Base-by-base conservation (phyloP, 2,113 vertebrate species). In the Ammospiza nelsoni region DNA sequence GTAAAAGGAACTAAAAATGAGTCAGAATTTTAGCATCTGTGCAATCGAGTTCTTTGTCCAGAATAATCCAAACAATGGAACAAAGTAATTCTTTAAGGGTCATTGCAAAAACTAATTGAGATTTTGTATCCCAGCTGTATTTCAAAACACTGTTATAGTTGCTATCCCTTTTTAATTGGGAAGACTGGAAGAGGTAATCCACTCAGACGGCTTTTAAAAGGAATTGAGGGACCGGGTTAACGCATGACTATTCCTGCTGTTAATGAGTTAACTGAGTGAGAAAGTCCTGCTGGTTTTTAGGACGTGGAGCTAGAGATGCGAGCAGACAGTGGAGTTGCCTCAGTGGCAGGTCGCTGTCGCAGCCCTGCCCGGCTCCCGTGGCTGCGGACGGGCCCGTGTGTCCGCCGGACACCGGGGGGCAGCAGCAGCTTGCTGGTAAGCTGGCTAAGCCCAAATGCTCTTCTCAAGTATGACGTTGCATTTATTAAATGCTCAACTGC, bases 321-420 rank as follows among this genome's bases (percentile, higher is more conserved):
- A 35, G 5, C 61, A 55, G 21, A 7, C 0, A 17, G 5, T 2
- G 25, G 12, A 5, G 29, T 37, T n/a, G 2, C 6, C 10, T 33
- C n/a, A 4, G 9, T 11, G 5, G 3, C 11, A 11, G 12, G 11
- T 41, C 22, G 5, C 8, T 0, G 3, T 28, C 29, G 0, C 2
- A 23, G 9, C 15, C 8, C 28, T 11, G 31, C 33, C 4, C 5
- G 2, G 12, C 51, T 5, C 9, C 41, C 6, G 3, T 0, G 3
- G 2, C 5, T 29, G 59, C 51, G 43, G 35, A 9, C 4, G 21
- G 21, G 68, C 37, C 59, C 28, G 0, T 33, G 77, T 29, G 23
- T 1, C 49, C 21, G n/a, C 57, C 1, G n/a, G 74, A 79, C 94
- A 49, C 82, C 5, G 52, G 93, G 62, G 74, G 90, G 94, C 94